Percentiles rank a stretch among this genome's conserved stretches.
Evolutionary conservation across 2,113 vertebrate species (phyloP).

Genomic region (Hemiscyllium ocellatum): DNA sequence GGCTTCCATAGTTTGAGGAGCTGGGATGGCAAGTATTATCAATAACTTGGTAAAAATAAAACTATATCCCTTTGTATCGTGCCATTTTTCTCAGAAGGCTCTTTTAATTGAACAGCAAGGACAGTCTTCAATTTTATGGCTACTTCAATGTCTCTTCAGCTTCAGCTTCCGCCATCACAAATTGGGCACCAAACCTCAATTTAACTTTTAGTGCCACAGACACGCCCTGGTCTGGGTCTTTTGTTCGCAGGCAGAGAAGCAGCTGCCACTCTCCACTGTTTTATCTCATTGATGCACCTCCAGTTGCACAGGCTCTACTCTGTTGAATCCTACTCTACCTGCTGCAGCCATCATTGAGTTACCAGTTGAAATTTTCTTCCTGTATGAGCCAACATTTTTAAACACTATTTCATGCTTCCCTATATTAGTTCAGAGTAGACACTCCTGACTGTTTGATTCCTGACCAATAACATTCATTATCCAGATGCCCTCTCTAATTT

Average conservation of each 20-base stretch:
- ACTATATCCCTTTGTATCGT: not conserved
- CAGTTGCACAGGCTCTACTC: not conserved
- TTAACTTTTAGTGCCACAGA: not conserved
- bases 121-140: not conserved
- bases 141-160: not conserved
- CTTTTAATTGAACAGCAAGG: not conserved
- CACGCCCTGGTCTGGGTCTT: not conserved
- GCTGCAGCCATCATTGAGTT: no score
- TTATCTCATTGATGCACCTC: not conserved
- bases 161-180: not conserved
- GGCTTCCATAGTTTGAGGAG: no score
- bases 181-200: not conserved
- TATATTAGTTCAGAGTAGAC: not conserved
- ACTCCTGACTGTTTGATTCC: not conserved
- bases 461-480: not conserved
- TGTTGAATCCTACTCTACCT: not conserved
- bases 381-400: not conserved
- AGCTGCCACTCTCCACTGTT: not conserved
- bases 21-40: not conserved
- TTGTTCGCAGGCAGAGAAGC: not conserved
- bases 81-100: not conserved
- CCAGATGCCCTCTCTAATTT: not conserved
- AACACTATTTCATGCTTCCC: not conserved
- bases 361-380: not conserved
- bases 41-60: not conserved